Evolutionary conservation across 92 coral and sea anemone species (phyloP).

Genomic region (Hydrozoanthus gracilis): DNA sequence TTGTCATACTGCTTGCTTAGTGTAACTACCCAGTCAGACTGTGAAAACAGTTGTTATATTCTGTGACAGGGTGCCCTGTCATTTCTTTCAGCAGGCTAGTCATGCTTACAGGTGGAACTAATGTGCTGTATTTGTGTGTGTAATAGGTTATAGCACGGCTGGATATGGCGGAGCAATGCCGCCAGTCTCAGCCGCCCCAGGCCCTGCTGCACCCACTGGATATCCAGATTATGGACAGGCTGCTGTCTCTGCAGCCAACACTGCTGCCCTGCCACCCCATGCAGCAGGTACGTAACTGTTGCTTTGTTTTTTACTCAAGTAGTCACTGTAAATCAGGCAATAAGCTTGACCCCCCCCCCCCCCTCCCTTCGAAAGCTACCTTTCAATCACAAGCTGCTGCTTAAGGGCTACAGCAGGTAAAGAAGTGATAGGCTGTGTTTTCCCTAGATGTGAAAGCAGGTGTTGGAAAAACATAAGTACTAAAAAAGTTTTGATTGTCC

Average conservation of each 20-base stretch:
- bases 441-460: too few species aligned
- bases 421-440: too few species aligned
- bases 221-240: constrained; percentile 43
- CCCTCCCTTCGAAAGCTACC: neutral
- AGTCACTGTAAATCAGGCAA: constrained; percentile 23
- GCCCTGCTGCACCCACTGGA: constrained; percentile 40
- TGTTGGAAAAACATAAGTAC: too few species aligned
- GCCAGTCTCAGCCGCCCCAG: constrained; percentile 37
- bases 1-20: too few species aligned
- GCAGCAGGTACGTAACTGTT: constrained; percentile 35
- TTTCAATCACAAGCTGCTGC: too few species aligned
- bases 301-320: neutral
- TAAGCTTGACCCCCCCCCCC: neutral
- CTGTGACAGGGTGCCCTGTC: too few species aligned
- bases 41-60: too few species aligned
- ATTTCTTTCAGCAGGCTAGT: neutral
- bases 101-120: neutral
- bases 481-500: too few species aligned
- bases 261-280: constrained; percentile 51
- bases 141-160: constrained; percentile 20
- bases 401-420: too few species aligned
- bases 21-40: too few species aligned
- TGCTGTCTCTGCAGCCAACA: constrained; percentile 34
- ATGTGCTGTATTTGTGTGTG: neutral
- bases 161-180: constrained; percentile 42